Evolutionary conservation across 1,140 invertebrate genomes (phyloP).

Genomic region (Heliconius nattereri): DNA sequence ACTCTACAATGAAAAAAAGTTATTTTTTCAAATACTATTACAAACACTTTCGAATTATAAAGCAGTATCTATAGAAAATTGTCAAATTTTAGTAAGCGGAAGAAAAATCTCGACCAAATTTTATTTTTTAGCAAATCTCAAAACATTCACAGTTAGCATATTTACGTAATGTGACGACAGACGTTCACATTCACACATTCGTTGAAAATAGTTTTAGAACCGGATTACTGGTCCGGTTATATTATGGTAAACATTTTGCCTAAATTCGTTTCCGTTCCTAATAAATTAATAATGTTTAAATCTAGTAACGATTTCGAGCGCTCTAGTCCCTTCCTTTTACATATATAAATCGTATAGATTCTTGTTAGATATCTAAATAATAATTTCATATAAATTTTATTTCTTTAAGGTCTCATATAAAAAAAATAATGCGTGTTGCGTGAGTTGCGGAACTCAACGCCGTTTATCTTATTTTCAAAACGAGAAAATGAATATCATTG

Average conservation of each 20-base stretch:
- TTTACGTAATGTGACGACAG: background rate
- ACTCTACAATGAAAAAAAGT: too few relatives aligned
- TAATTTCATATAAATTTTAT: background rate
- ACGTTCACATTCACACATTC: background rate
- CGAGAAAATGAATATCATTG: too few relatives aligned
- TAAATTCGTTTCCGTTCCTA: slow-evolving; percentile 12
- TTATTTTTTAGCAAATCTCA: background rate
- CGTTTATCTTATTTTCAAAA: too few relatives aligned
- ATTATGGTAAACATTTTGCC: slow-evolving; percentile 2
- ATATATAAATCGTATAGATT: background rate
- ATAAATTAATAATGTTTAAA: slow-evolving; percentile 2
- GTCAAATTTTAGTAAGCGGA: too few relatives aligned
- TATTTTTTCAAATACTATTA: too few relatives aligned
- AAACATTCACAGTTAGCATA: background rate
- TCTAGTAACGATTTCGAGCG: background rate
- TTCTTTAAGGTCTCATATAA: background rate
- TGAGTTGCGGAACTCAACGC: too few relatives aligned
- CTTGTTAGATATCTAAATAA: background rate
- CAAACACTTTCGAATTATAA: too few relatives aligned
- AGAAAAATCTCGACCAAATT: background rate
- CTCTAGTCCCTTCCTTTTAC: background rate
- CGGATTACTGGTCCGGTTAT: background rate
- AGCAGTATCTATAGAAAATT: too few relatives aligned
- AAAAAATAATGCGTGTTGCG: background rate
- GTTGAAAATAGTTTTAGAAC: background rate